Percentiles rank a stretch among this genome's conserved stretches.
These are phyloP conservation scores for Halcyon senegalensis DNA, from an alignment of 2,113 vertebrate species.

Conservation along the genomic window DNA sequence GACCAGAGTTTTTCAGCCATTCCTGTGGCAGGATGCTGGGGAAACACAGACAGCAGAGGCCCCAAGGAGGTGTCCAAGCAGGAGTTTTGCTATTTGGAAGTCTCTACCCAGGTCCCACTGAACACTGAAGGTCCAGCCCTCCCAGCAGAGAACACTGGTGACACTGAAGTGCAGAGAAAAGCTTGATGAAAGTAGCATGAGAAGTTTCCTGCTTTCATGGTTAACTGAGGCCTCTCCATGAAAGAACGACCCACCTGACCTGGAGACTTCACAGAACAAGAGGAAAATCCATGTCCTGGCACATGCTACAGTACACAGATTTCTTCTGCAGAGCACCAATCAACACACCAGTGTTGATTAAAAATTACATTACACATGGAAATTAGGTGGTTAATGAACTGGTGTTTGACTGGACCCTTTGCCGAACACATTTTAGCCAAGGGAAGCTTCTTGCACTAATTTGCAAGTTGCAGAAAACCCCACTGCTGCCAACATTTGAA, in stretches of 20 bases:
- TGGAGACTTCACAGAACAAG: not conserved
- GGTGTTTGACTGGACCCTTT: not conserved
- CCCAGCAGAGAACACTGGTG: not conserved
- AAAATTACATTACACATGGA: not conserved
- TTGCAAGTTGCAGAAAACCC: slow-evolving; percentile 21
- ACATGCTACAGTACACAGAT: not conserved
- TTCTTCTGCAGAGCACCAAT: not conserved
- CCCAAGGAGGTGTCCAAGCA: not conserved
- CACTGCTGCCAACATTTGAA: not conserved
- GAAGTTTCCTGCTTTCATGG: not conserved
- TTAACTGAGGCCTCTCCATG: not conserved
- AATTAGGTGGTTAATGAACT: not conserved
- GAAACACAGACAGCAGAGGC: not conserved
- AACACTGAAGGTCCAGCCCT: not conserved
- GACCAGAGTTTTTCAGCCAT: not conserved
- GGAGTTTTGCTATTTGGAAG: not conserved
- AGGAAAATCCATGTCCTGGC: not conserved
- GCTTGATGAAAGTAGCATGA: not conserved
- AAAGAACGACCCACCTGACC: not conserved
- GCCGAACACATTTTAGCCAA: not conserved
- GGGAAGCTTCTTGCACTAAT: not conserved
- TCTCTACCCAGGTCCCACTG: fast-evolving
- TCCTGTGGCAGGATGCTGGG: not conserved
- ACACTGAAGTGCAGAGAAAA: not conserved
- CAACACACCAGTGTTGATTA: not conserved